phyloP scores from a whole-genome alignment of 2,113 vertebrate genomes.

The Rhinichthys klamathensis region DNA sequence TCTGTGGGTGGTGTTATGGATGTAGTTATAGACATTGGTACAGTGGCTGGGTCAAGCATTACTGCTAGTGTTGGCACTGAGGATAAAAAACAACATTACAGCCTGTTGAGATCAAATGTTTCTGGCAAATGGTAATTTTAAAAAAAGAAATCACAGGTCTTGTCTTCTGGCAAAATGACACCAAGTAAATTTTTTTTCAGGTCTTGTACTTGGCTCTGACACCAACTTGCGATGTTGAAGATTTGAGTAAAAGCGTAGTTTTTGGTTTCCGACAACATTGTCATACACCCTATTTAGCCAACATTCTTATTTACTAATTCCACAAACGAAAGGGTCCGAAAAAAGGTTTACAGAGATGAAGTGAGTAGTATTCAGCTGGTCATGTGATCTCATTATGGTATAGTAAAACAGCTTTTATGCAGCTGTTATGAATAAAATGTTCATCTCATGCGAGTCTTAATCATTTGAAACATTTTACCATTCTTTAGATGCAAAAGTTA shows the following conservation, averaged over 20 bases:
- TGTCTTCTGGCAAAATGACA: background rate
- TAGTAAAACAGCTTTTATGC: background rate
- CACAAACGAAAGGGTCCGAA: background rate
- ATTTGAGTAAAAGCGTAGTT: background rate
- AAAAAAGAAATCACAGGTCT: too few species aligned
- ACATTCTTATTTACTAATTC: too few species aligned
- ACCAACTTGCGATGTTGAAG: background rate
- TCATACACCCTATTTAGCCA: too few species aligned
- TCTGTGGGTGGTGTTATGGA: slow-evolving; percentile 4
- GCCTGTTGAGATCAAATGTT: background rate
- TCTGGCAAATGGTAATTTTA: too few species aligned
- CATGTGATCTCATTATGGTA: background rate
- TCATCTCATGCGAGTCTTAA: background rate
- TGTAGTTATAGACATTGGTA: slow-evolving; percentile 23
- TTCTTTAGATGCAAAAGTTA: background rate
- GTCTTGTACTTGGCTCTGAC: background rate
- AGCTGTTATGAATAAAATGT: background rate
- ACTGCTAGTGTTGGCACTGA: slow-evolving; percentile 6
- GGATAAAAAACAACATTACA: slow-evolving; percentile 1
- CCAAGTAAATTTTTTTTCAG: background rate
- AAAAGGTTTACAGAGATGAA: background rate
- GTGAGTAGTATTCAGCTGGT: background rate
- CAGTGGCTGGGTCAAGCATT: background rate
- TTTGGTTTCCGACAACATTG: too few species aligned
- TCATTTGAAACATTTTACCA: background rate